Percentiles rank a stretch among this genome's conserved stretches.
Conservation (phyloP, 2,888 invertebrate genomes). For the Steinernema hermaphroditum region DNA sequence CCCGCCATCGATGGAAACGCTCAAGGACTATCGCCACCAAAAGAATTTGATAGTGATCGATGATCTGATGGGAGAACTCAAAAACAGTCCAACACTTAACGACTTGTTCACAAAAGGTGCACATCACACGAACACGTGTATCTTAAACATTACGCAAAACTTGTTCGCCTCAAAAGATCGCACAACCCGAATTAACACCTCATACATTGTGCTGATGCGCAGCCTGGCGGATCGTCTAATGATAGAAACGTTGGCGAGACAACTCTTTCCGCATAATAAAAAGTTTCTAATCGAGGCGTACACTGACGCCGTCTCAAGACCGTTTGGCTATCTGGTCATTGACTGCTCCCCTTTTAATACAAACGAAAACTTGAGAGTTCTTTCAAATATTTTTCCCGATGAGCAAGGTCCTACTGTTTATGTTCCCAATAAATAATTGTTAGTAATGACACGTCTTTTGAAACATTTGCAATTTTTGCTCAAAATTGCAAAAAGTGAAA, state of each 20-base stretch:
- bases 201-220: slow-evolving; percentile 38
- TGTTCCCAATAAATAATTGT: slow-evolving; percentile 33
- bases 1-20: too few relatives aligned
- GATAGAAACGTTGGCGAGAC: too few relatives aligned
- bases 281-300: not conserved
- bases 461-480: too few relatives aligned
- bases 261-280: too few relatives aligned
- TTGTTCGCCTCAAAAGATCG: slow-evolving; percentile 36
- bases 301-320: too few relatives aligned
- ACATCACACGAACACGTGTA: slow-evolving; percentile 34
- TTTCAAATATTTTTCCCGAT: too few relatives aligned
- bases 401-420: not conserved
- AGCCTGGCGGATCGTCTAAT: slow-evolving; percentile 32
- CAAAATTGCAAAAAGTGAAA: slow-evolving; percentile 31
- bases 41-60: slow-evolving; percentile 25
- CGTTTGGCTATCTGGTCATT: too few relatives aligned
- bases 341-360: too few relatives aligned
- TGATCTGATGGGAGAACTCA: slow-evolving; percentile 34
- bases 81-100: not conserved
- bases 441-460: slow-evolving; percentile 16
- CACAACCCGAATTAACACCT: slow-evolving; percentile 36
- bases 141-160: slow-evolving; percentile 38
- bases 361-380: too few relatives aligned
- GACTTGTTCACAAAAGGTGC: slow-evolving; percentile 39
- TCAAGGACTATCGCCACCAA: too few relatives aligned